Base-by-base conservation (phyloP, 2,797 vertebrate genomes). In the Semaprochilodus insignis region DNA sequence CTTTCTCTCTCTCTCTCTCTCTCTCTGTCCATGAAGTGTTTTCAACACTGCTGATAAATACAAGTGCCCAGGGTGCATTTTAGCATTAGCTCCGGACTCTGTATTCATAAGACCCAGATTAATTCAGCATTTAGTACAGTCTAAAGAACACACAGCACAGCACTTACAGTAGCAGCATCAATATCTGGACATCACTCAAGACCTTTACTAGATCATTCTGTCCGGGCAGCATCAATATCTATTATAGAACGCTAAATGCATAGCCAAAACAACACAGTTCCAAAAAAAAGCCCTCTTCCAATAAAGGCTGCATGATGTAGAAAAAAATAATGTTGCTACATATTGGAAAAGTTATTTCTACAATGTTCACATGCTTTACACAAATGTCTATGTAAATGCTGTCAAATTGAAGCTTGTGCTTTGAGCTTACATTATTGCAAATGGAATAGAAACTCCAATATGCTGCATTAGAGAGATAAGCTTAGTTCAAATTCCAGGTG, bases 21-120 rank as follows among this genome's bases (percentile, higher is more conserved):
- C 69, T 15, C 69, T 4, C 67, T 71, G 21, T 0, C 74, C 44
- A 51, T 31, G 60, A 70, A 74, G 78, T 57, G 59, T 63, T 40
- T 77, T 83, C 31, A 77, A 57, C 31, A 62, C 71, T 67, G 27
- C 25, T n/a, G 65, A 40, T 73, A 63, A 44, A 63, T 76, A 75
- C 16, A 59, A 80, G 75, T 48, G 78, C 86, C 75, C 70, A 31
- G 70, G 63, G 78, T 81, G 63, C 72, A 78, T 81, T 87, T 81
- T 71, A 83, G 23, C 27, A 25, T 65, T 40, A 63, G 75, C 52
- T 62, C 54, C 62, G 27, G 62, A 63, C 77, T 72, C 60, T 72
- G 74, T 72, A 80, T 69, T 72, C 59, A 73, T 72, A 74, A 82
- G 51, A 25, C 27, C 23, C 16, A 73, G 6, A 54, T 40, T 77